phyloP scores from a whole-genome alignment of 2,113 vertebrate species.

The Crotalus helleri region DNA sequence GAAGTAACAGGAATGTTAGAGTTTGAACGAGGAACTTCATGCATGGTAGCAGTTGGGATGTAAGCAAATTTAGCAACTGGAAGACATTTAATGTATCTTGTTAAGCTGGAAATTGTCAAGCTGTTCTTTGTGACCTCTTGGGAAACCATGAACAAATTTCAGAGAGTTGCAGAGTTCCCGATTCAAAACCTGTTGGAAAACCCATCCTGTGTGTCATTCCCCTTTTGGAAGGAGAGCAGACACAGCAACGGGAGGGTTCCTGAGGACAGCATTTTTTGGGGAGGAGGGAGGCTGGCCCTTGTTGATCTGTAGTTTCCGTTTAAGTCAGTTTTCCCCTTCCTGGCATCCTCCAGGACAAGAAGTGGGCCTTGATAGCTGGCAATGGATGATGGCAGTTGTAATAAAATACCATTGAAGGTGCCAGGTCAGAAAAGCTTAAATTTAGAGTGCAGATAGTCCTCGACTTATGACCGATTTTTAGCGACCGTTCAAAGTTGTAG shows the following conservation, averaged over 20 bases:
- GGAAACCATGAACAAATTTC: background rate
- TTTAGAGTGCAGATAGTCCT: too few species aligned
- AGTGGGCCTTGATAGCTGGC: too few species aligned
- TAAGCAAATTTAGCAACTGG: background rate
- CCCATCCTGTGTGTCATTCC: background rate
- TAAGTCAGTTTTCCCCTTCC: background rate
- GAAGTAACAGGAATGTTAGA: background rate
- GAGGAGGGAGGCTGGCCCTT: accelerated
- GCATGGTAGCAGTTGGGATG: background rate
- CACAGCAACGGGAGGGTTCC: background rate
- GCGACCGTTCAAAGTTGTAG: background rate
- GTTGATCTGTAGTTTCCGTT: background rate
- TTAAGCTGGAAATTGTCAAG: background rate
- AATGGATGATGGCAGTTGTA: too few species aligned
- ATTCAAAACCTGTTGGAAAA: background rate
- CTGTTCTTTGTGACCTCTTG: background rate
- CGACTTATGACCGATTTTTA: too few species aligned
- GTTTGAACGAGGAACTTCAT: background rate
- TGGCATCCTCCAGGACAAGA: background rate
- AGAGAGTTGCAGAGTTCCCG: background rate
- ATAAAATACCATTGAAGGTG: too few species aligned
- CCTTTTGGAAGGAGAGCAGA: background rate
- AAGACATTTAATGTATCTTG: background rate
- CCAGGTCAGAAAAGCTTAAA: too few species aligned
- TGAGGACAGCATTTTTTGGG: background rate